A percentile compares a stretch with the other conserved stretches of the same genome.
Evolutionary conservation across 2,797 vertebrate genomes (phyloP).

Genomic region (Oophaga sylvatica): DNA sequence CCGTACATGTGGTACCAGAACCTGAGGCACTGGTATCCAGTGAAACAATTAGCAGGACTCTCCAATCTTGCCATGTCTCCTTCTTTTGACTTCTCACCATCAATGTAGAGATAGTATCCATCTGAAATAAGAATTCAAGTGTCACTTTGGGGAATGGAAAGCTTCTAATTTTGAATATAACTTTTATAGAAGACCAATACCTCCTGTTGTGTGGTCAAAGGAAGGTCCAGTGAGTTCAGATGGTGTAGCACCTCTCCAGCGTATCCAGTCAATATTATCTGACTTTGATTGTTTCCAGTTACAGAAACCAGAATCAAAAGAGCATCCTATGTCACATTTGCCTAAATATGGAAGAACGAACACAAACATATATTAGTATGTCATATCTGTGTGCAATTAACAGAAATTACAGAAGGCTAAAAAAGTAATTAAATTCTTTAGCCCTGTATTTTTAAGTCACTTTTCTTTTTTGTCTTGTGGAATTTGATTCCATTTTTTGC

Average conservation of each 20-base stretch:
- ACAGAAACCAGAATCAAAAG: conserved; percentile 78
- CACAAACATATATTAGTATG: too few species aligned
- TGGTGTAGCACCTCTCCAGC: conserved; percentile 74
- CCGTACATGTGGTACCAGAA: conserved; percentile 86
- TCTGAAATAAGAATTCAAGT: conserved; percentile 62
- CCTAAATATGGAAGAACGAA: not conserved
- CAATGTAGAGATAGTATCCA: conserved; percentile 78
- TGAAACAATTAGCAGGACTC: conserved; percentile 70
- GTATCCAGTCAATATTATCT: conserved; percentile 80
- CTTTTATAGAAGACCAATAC: conserved; percentile 64
- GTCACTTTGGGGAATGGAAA: not conserved
- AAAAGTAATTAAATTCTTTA: not conserved
- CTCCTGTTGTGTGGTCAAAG: conserved; percentile 78
- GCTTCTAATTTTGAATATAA: not conserved
- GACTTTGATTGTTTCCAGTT: conserved; percentile 77
- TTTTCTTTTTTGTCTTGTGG: too few species aligned
- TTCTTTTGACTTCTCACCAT: conserved; percentile 62
- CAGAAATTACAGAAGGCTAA: not conserved
- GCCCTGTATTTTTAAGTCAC: too few species aligned
- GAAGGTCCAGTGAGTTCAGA: conserved; percentile 73
- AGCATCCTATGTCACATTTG: conserved; percentile 73
- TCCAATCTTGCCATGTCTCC: conserved; percentile 76
- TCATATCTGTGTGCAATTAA: not conserved
- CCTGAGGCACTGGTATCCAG: conserved; percentile 73
- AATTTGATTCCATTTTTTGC: too few species aligned